Evolutionary conservation across 2,113 vertebrate species (phyloP), one percentile per base, ranked within the genome.

Genomic region (Phyllopteryx taeniolatus): DNA sequence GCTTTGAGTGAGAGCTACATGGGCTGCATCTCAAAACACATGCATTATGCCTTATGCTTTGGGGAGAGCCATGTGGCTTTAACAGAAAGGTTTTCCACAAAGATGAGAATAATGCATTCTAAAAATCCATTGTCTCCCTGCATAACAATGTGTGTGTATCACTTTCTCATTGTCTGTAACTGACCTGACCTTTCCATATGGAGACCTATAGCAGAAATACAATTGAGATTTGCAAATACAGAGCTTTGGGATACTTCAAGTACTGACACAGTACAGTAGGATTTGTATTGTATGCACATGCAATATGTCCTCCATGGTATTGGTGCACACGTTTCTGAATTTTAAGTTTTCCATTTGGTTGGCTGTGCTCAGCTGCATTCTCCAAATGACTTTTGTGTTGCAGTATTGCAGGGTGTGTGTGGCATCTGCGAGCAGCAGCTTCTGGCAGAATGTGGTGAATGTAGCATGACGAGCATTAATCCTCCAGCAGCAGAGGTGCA

Each of bases 401-500:
- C 42, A 42, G 17, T 69, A 66, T 31, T 43, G 31, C 35, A 39
- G n/a, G n/a, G 35, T 35, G 59, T 10, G 13, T 4, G 68, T 71
- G 70, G 82, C 79, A 73, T 74, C 75, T 73, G 79, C 35, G 47
- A 70, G 76, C 72, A 47, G 80, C 77, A 79, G 85, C 75, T 80
- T 75, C 71, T 73, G 75, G 79, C 69, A 75, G 74, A 85, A 87
- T 83, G 79, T 68, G 70, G 73, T 70, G 82, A 79, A 75, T 60
- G 84, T 77, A 83, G 75, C 81, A 80, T 87, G 86, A 83, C 85
- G 69, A 82, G 78, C 80, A 83, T 86, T 88, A 90, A 89, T 88
- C 83, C 82, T 72, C 57, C 71, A 76, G 67, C 68, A 72, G 78
- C 65, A 67, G 69, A 82, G 73, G 66, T 85, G 77, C 78, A 76